Evolutionary conservation across 2,888 invertebrate genomes (phyloP).

Genomic region (Octodonta nipae): DNA sequence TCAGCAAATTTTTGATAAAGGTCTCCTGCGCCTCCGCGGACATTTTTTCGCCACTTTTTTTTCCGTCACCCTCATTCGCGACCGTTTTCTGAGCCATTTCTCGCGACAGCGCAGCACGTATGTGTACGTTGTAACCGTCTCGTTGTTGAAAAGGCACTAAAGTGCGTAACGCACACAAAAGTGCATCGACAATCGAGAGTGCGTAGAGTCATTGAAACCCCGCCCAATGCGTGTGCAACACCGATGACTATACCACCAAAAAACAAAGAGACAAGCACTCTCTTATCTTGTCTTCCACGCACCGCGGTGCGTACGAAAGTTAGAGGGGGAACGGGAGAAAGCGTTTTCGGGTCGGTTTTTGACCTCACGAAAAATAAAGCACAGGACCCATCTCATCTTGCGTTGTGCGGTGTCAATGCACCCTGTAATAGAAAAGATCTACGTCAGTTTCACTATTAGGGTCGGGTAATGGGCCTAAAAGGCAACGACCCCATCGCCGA

Average conservation of each 20-base stretch:
- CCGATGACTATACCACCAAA: slow-evolving; percentile 6
- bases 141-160: not conserved
- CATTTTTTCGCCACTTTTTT: no score
- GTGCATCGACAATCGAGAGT: slow-evolving; percentile 16
- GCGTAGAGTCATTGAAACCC: slow-evolving; percentile 23
- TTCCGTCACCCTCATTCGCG: slow-evolving; percentile 15
- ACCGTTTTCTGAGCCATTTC: no score
- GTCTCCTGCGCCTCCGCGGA: slow-evolving; percentile 24
- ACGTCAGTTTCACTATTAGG: no score
- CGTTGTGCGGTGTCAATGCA: slow-evolving; percentile 10
- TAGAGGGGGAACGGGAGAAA: slow-evolving; percentile 22
- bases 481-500: no score
- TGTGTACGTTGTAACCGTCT: no score
- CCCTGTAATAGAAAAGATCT: no score
- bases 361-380: slow-evolving; percentile 25
- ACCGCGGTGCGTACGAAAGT: no score
- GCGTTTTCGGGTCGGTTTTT: slow-evolving; percentile 30
- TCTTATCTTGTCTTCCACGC: no score
- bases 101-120: no score
- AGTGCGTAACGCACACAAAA: not conserved
- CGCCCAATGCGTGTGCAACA: slow-evolving; percentile 32
- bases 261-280: slow-evolving; percentile 13
- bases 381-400: slow-evolving; percentile 4
- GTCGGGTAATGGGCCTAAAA: no score
- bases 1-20: slow-evolving; percentile 27